phyloP scores from a whole-genome alignment of 2,888 invertebrate species.

The Epistrophella euchroma region DNA sequence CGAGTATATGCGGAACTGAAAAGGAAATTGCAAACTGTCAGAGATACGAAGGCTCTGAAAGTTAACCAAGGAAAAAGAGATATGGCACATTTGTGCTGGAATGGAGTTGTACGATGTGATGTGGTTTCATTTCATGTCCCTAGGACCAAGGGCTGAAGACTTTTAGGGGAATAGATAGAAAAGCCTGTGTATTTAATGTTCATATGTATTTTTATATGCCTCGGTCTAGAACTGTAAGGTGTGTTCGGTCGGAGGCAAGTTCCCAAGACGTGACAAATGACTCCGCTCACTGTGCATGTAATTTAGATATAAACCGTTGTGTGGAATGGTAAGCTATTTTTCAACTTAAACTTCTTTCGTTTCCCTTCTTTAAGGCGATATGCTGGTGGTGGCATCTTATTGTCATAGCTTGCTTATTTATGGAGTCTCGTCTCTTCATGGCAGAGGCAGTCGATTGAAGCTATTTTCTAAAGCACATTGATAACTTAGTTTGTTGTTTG shows the following conservation, averaged over 20 bases:
- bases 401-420: constrained; percentile 53
- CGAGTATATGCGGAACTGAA: constrained; percentile 43
- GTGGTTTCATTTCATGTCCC: constrained; percentile 46
- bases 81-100: constrained; percentile 57
- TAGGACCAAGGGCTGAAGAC: background rate
- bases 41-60: constrained; percentile 75
- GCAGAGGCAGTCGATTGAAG: constrained; percentile 26
- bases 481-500: constrained; percentile 15
- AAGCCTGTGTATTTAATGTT: background rate
- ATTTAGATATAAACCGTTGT: constrained; percentile 77
- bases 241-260: constrained; percentile 42
- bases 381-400: constrained; percentile 41
- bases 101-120: constrained; percentile 25
- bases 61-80: constrained; percentile 67
- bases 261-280: constrained; percentile 77
- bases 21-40: constrained; percentile 77
- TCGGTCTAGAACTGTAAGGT: background rate
- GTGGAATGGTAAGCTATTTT: constrained; percentile 77
- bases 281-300: constrained; percentile 78
- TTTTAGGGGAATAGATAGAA: background rate
- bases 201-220: background rate
- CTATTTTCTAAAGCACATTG: constrained; percentile 45
- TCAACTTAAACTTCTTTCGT: constrained; percentile 74
- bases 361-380: constrained; percentile 2
- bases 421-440: constrained; percentile 41